These are phyloP conservation scores for Hippotragus niger DNA, from an alignment of 2,113 vertebrate genomes.

Conservation along the genomic window DNA sequence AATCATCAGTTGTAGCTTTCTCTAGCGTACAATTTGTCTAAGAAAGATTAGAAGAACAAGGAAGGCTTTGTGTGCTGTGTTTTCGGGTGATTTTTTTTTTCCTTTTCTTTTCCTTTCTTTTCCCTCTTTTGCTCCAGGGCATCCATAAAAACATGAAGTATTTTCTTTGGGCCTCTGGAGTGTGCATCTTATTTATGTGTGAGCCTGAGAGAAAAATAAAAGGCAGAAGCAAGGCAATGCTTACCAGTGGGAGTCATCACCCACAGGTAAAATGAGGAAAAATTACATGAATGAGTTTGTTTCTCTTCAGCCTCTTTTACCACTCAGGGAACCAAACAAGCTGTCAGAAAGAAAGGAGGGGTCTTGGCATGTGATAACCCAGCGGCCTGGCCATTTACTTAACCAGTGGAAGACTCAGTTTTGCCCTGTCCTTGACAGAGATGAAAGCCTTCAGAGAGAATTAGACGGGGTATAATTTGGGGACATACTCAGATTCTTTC, in stretches of 20 bases:
- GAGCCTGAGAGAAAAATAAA: slow-evolving; percentile 12
- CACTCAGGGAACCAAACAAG: slow-evolving; percentile 48
- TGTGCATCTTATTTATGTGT: not conserved
- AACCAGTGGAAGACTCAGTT: not conserved
- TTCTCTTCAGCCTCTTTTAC: slow-evolving; percentile 67
- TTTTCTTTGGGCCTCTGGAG: slow-evolving; percentile 23
- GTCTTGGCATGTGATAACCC: slow-evolving; percentile 48
- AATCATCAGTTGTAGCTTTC: slow-evolving; percentile 49
- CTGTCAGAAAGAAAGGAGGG: slow-evolving; percentile 4
- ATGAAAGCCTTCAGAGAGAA: not conserved
- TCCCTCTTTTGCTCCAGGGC: not conserved
- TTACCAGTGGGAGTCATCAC: slow-evolving; percentile 11
- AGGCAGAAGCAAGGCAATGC: not conserved
- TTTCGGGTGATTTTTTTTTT: fast-evolving
- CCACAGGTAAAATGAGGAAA: slow-evolving; percentile 51
- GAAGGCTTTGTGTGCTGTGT: slow-evolving; percentile 32
- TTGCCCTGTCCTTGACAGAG: not conserved
- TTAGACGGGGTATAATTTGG: not conserved
- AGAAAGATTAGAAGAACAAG: slow-evolving; percentile 63
- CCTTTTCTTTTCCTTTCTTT: not conserved
- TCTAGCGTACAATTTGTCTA: slow-evolving; percentile 49
- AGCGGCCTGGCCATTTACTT: slow-evolving; percentile 11
- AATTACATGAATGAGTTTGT: slow-evolving; percentile 54
- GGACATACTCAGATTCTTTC: not conserved
- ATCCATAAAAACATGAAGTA: not conserved